Evolutionary conservation across 2,888 invertebrate species (phyloP).

Genomic region (Drosophila acutilabella): DNA sequence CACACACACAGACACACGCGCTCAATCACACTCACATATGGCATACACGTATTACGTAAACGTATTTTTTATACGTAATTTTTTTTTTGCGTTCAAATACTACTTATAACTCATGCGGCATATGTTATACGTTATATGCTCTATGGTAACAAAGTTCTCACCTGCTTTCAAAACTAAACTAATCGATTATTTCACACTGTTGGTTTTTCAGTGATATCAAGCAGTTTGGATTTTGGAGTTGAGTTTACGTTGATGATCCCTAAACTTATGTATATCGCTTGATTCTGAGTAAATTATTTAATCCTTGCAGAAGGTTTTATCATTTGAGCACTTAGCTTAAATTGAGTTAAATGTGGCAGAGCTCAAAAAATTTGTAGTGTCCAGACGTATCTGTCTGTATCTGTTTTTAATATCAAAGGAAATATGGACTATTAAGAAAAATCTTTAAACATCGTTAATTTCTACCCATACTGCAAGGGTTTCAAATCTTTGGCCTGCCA

Average conservation of each 20-base stretch:
- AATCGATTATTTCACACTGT: slow-evolving; percentile 58
- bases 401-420: no score
- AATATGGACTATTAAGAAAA: no score
- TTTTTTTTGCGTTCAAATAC: slow-evolving; percentile 30
- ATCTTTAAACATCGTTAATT: no score
- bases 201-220: slow-evolving; percentile 49
- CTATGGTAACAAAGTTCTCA: slow-evolving; percentile 18
- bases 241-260: slow-evolving; percentile 1
- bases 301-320: no score
- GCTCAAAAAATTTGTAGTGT: no score
- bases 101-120: slow-evolving; percentile 7
- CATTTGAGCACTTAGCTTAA: no score
- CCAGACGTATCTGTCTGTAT: no score
- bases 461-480: no score
- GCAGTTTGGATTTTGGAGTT: slow-evolving; percentile 9
- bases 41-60: slow-evolving; percentile 36
- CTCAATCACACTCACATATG: not conserved
- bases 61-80: slow-evolving; percentile 15
- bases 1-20: slow-evolving; percentile 3
- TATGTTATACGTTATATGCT: slow-evolving; percentile 6
- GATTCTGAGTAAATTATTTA: not conserved
- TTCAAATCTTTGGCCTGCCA: no score
- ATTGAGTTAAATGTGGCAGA: no score
- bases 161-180: slow-evolving; percentile 50
- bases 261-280: not conserved